Evolutionary conservation across 2,113 vertebrate genomes (phyloP), one percentile per base, ranked within the genome.

Genomic region (Pelusios castaneus): DNA sequence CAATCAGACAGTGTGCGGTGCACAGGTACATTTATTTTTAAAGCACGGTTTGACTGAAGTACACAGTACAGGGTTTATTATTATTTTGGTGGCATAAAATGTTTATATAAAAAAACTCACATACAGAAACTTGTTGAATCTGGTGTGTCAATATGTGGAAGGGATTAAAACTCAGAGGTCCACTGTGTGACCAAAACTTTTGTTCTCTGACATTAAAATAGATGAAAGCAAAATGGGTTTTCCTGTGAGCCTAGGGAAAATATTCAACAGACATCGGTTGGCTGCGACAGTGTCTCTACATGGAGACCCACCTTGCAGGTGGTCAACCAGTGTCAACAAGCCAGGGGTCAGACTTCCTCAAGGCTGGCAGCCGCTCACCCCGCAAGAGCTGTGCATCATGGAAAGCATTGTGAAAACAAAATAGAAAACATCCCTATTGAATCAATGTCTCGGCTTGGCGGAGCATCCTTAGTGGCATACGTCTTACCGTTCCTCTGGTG

Each of bases 121-220:
- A 54, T 81, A 34, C 0, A 1, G 78, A 54, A 10, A 5, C 10
- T 90, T 75, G 56, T 55, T 96, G 85, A 85, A 76, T 80, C 6
- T 67, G 84, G 76, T 84, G 31, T 17, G 43, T 78, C 84, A 51
- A 70, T 41, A 27, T 52, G 83, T 73, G 73, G 92, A 89, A 86
- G 67, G 92, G 63, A 89, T 88, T 86, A 49, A 90, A 85, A 85
- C 95, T 95, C 90, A 90, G 92, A 87, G 93, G 90, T 70, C 76
- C 82, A 54, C 96, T 95, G 95, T 95, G 92, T 0, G 4, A 90
- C 73, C 34, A 9, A 76, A 34, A 93, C 92, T 94, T 96, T 94
- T 88, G 82, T 21, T 12, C 45, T 85, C 85, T 24, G 73, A 19
- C 87, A 91, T 95, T 92, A 94, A 95, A 95, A 97, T 92, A 95